These are phyloP conservation scores for Pyrrhosoma nymphula DNA, from an alignment of 2,888 invertebrate genomes.

Conservation along the genomic window DNA sequence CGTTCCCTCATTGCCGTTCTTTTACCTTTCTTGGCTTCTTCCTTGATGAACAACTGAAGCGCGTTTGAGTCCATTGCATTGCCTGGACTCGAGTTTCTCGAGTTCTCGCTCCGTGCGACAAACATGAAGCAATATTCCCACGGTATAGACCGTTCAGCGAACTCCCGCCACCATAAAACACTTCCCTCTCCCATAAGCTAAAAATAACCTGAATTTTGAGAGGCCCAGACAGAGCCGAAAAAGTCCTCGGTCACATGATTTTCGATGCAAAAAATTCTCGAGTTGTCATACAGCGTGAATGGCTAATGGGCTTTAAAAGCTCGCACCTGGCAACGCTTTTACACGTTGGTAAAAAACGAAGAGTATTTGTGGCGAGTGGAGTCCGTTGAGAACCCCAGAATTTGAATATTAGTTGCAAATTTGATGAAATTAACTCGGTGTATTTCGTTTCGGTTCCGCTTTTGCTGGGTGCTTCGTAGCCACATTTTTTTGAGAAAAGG, in stretches of 20 bases:
- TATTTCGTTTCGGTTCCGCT: too few relatives aligned
- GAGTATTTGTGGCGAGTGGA: too few relatives aligned
- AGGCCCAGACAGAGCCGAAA: not conserved
- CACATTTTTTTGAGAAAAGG: too few relatives aligned
- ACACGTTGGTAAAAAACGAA: too few relatives aligned
- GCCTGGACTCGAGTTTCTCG: not conserved
- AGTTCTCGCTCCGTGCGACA: not conserved
- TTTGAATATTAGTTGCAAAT: too few relatives aligned
- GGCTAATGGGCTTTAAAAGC: too few relatives aligned
- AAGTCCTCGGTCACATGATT: not conserved
- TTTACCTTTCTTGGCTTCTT: not conserved
- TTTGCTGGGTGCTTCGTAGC: too few relatives aligned
- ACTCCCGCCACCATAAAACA: not conserved
- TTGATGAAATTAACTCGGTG: too few relatives aligned
- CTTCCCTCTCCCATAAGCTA: not conserved
- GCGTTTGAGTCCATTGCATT: not conserved
- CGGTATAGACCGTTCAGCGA: not conserved
- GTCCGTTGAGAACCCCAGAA: too few relatives aligned
- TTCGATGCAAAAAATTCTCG: not conserved
- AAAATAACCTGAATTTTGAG: not conserved
- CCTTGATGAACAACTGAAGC: not conserved
- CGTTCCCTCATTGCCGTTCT: not conserved
- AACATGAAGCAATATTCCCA: not conserved
- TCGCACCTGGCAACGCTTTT: too few relatives aligned
- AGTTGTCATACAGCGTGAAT: not conserved